Conservation (phyloP, 2,797 vertebrate species). For the Arrhamphus sclerolepis region DNA sequence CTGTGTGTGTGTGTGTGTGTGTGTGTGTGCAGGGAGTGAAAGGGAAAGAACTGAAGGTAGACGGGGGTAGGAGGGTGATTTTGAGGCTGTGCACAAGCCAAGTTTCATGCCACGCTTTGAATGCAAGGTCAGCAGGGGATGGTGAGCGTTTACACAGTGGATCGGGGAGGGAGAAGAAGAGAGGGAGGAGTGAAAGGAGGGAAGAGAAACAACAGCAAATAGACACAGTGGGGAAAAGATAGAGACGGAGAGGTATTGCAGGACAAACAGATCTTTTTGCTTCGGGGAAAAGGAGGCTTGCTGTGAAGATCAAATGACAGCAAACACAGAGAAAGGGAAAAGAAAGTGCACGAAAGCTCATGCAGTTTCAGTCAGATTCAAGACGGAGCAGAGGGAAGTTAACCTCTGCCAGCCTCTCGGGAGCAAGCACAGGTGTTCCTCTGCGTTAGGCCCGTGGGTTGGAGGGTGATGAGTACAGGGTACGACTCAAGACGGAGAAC, state of each 20-base stretch:
- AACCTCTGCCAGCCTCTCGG: conserved; percentile 3
- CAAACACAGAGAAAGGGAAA: conserved; percentile 53
- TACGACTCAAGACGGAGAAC: conserved; percentile 24
- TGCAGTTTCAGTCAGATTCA: conserved; percentile 31
- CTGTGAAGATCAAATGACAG: conserved; percentile 67
- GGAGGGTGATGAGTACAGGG: conserved; percentile 61
- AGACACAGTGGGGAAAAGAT: conserved; percentile 42
- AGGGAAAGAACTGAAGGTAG: conserved; percentile 29
- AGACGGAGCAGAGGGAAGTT: conserved; percentile 28
- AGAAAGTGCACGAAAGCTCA: conserved; percentile 38
- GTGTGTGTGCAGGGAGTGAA: conserved; percentile 29
- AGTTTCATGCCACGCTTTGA: conserved; percentile 61
- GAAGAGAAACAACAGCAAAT: conserved; percentile 64
- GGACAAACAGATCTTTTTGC: conserved; percentile 53
- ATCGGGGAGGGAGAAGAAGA: conserved; percentile 43
- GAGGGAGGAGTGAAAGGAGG: conserved; percentile 52
- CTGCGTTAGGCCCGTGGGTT: background rate
- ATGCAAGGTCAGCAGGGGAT: conserved; percentile 71
- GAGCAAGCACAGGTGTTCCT: conserved; percentile 35
- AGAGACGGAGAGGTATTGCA: conserved; percentile 40
- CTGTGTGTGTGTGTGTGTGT: conserved; percentile 41
- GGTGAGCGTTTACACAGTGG: conserved; percentile 64
- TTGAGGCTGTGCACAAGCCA: conserved; percentile 45
- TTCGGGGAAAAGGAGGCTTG: conserved; percentile 29
- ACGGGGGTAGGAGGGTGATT: conserved; percentile 12